phyloP scores from a whole-genome alignment of 2,888 invertebrate species.

The Cantharis rufa region DNA sequence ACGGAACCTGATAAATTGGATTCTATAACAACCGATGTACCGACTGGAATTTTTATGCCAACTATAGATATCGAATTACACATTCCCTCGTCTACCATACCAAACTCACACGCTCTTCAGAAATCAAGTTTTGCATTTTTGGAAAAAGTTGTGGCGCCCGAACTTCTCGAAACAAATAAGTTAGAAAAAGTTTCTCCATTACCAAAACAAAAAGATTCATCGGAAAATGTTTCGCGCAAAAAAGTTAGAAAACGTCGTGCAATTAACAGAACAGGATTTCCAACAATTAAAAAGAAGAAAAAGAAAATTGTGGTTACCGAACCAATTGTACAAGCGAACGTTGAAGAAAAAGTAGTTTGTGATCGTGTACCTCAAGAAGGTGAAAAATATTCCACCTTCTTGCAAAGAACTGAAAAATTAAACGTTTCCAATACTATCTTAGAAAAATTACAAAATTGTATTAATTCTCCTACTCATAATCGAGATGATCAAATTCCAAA shows the following conservation, averaged over 20 bases:
- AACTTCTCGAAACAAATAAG: neutral
- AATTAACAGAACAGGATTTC: slow-evolving; percentile 87
- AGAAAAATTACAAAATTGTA: slow-evolving; percentile 25
- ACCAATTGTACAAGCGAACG: neutral
- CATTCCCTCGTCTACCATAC: slow-evolving; percentile 21
- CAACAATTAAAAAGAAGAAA: slow-evolving; percentile 81
- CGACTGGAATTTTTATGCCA: slow-evolving; percentile 73
- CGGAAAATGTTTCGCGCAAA: slow-evolving; percentile 47
- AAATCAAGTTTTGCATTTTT: neutral
- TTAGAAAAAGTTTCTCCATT: neutral
- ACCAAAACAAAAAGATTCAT: neutral
- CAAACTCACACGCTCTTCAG: slow-evolving; percentile 11
- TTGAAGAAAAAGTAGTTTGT: slow-evolving; percentile 49
- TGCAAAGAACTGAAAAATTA: slow-evolving; percentile 60
- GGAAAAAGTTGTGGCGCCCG: neutral
- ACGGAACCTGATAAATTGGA: slow-evolving; percentile 57
- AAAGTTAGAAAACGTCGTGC: slow-evolving; percentile 71
- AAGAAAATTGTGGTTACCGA: slow-evolving; percentile 59
- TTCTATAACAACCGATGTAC: slow-evolving; percentile 47
- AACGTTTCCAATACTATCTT: slow-evolving; percentile 19
- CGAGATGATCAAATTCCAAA: slow-evolving; percentile 54
- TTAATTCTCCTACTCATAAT: neutral
- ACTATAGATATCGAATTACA: slow-evolving; percentile 70
- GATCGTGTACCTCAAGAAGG: slow-evolving; percentile 73
- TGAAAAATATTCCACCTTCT: slow-evolving; percentile 68